Evolutionary conservation across 2,113 vertebrate genomes (phyloP), one percentile per base, ranked within the genome.

Genomic region (Spheniscus mendiculus): DNA sequence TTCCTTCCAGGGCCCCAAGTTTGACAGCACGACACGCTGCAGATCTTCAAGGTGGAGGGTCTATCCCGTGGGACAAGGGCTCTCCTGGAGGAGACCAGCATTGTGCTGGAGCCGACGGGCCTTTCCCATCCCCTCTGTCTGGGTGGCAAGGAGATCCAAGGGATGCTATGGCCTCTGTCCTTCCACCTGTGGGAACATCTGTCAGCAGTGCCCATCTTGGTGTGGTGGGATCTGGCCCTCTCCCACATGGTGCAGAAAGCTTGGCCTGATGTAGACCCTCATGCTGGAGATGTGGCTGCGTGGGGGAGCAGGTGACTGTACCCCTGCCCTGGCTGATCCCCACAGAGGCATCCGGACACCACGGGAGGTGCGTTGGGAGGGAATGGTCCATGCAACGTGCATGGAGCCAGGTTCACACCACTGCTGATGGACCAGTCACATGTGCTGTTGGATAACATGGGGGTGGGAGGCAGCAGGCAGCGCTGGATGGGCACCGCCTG

Each of bases 351-450:
- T 44, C 42, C 10, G 13, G 42, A 9, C 12, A 9, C 44, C 27
- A 7, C 1, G 2, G 30, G 72, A 83, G 25, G 11, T 36, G 38
- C 2, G 0, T 30, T 69, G 71, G 65, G 53, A 47, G 15, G 47
- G 36, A 76, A 61, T 7, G 34, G 18, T 55, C 56, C 2, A 6
- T 15, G 34, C 30, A 15, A 15, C 0, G 0, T 32, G 19, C 34
- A 66, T 27, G 67, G 27, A 78, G 45, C 7, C 11, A 45, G 40
- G 63, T 19, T 78, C 45, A 49, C 9, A 30, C 6, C 44, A 5
- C 27, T n/a, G 34, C 47, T 93, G 82, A 12, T 44, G 79, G 44
- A n/a, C 9, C 26, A 59, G 23, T 2, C 13, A 17, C 29, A 27
- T 3, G 6, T 49, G 49, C 20, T 27, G 21, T 5, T 45, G 30